Percentiles rank a stretch among this genome's conserved stretches.
Evolutionary conservation across 92 coral and sea anemone genomes (phyloP).

Genomic region (Epizoanthus ramosus): DNA sequence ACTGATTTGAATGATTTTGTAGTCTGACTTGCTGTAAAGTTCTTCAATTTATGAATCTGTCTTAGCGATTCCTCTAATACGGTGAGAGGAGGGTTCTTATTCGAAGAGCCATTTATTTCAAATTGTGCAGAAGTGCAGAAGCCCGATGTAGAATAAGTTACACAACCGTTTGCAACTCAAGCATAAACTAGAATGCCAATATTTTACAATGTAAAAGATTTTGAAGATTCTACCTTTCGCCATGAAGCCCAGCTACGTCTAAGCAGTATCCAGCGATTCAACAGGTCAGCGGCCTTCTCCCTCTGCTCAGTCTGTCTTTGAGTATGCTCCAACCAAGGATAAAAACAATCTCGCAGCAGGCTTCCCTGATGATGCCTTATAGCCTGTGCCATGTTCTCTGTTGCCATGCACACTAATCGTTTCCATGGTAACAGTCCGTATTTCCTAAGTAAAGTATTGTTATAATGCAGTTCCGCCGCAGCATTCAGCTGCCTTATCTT

Average conservation of each 20-base stretch:
- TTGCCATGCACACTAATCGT: constrained; percentile 71
- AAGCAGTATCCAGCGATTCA: constrained; percentile 66
- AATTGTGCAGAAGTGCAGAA: too few relatives aligned
- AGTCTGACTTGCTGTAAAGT: too few relatives aligned
- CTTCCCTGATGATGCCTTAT: constrained; percentile 52
- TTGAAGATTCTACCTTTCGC: constrained; percentile 71
- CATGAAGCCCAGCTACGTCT: constrained; percentile 87
- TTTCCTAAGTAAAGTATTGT: constrained; percentile 65
- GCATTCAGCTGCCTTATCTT: constrained; percentile 65
- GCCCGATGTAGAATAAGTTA: too few relatives aligned
- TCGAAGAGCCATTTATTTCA: too few relatives aligned
- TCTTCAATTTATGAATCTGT: too few relatives aligned
- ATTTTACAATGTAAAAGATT: too few relatives aligned
- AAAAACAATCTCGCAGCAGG: constrained; percentile 67
- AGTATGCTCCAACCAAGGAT: constrained; percentile 79
- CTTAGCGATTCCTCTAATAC: too few relatives aligned
- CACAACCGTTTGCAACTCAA: too few relatives aligned
- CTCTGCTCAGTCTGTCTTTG: constrained; percentile 63
- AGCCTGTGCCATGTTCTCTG: constrained; percentile 74
- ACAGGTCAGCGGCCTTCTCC: constrained; percentile 72
- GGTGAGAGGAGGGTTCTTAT: too few relatives aligned
- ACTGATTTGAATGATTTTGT: too few relatives aligned
- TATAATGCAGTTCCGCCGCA: constrained; percentile 80
- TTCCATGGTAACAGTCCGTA: constrained; percentile 95
- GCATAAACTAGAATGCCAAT: too few relatives aligned